Conservation (phyloP, 2,888 invertebrate species). For the Icerya purchasi region DNA sequence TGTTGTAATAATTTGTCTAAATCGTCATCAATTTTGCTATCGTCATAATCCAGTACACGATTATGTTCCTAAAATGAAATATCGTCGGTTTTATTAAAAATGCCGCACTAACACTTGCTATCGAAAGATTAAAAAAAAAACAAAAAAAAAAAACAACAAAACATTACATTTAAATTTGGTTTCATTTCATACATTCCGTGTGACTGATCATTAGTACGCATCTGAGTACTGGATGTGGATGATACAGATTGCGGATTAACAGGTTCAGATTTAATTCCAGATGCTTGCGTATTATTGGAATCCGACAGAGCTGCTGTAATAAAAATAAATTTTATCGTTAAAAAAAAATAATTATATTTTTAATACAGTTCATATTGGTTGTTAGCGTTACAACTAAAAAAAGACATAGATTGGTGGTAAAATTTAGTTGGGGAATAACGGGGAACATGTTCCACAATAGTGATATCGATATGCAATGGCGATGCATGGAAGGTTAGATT, state of each 20-base stretch:
- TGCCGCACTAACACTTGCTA: background rate
- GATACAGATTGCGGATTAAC: background rate
- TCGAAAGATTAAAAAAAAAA: background rate
- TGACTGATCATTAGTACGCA: conserved; percentile 38
- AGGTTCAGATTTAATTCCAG: background rate
- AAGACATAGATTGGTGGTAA: no score
- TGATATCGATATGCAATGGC: no score
- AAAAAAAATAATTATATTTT: no score
- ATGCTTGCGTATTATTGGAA: background rate
- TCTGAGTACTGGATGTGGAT: conserved; percentile 24
- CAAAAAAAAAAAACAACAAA: conserved; percentile 10
- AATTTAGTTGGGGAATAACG: no score
- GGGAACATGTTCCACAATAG: no score
- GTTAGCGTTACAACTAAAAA: no score
- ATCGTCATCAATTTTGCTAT: conserved; percentile 82
- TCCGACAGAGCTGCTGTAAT: background rate
- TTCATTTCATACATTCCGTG: conserved; percentile 43
- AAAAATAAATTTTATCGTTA: no score
- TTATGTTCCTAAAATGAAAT: conserved; percentile 33
- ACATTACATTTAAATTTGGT: conserved; percentile 37
- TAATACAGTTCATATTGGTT: no score
- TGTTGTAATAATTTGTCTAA: conserved; percentile 74
- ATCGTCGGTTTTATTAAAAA: background rate
- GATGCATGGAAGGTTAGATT: no score
- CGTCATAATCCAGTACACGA: conserved; percentile 51